Evolutionary conservation across 2,888 invertebrate genomes (phyloP).

Genomic region (Taenaris catops): DNA sequence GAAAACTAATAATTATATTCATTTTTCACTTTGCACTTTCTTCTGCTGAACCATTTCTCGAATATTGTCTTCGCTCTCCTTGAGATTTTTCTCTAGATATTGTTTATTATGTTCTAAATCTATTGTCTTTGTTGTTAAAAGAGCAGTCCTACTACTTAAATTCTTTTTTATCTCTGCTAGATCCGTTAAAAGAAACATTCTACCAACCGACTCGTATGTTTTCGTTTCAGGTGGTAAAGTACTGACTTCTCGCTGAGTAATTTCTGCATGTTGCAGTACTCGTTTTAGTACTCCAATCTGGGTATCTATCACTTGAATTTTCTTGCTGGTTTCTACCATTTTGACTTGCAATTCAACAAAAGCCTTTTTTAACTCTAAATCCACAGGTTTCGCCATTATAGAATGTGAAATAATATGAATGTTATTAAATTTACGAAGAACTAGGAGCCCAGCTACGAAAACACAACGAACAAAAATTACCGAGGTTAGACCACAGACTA

Average conservation of each 20-base stretch:
- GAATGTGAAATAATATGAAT: no score
- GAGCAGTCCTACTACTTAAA: slow-evolving; percentile 79
- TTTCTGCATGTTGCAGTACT: slow-evolving; percentile 83
- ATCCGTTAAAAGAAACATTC: slow-evolving; percentile 90
- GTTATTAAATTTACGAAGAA: no score
- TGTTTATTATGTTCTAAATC: slow-evolving; percentile 86
- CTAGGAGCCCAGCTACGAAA: no score
- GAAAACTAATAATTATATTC: no score
- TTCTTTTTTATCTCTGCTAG: slow-evolving; percentile 82
- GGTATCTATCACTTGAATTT: slow-evolving; percentile 87
- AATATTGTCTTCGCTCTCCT: slow-evolving; percentile 91
- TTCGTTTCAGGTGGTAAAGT: slow-evolving; percentile 82
- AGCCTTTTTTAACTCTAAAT: slow-evolving; percentile 84
- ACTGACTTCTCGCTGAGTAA: slow-evolving; percentile 84
- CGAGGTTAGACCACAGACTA: no score
- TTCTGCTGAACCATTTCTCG: slow-evolving; percentile 89
- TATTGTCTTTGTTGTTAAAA: slow-evolving; percentile 83
- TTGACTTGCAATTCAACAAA: slow-evolving; percentile 90
- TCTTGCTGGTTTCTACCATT: slow-evolving; percentile 89
- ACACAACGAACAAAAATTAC: no score
- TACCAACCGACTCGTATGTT: slow-evolving; percentile 89
- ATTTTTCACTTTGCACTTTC: slow-evolving; percentile 62
- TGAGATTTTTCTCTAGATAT: slow-evolving; percentile 89
- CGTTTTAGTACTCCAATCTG: slow-evolving; percentile 86
- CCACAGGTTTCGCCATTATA: slow-evolving; percentile 71